A percentile compares a stretch with the other conserved stretches of the same genome.
Conservation (phyloP, 2,113 vertebrate species). For the Beaufortia kweichowensis region DNA sequence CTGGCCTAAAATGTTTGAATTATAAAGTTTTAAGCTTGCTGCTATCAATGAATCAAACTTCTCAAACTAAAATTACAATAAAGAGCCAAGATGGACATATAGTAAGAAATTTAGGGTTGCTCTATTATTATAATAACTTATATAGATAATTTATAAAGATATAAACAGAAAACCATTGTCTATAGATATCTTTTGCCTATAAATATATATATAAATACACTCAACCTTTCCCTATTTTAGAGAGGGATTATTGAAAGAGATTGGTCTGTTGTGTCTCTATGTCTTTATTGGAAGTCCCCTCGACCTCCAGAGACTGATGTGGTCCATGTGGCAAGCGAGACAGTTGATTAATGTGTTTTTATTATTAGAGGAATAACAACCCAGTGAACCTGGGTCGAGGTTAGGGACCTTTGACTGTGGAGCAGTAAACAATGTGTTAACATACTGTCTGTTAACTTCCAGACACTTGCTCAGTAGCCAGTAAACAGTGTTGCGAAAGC, state of each 20-base stretch:
- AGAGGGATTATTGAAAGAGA: neutral
- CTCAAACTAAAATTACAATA: neutral
- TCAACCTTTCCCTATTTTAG: constrained; percentile 53
- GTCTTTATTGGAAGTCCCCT: constrained; percentile 6
- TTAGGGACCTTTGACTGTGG: neutral
- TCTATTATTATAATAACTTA: neutral
- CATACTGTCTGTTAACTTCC: neutral
- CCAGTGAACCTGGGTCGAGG: neutral
- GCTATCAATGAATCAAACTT: neutral
- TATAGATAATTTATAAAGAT: too few relatives aligned
- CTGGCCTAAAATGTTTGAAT: too few relatives aligned
- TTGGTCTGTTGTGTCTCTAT: constrained; percentile 1
- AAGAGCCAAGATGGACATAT: neutral
- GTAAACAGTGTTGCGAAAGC: constrained; percentile 61
- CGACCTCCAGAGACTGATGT: neutral
- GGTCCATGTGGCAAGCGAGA: neutral
- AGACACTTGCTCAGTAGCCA: constrained; percentile 41
- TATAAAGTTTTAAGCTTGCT: too few relatives aligned
- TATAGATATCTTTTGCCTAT: too few relatives aligned
- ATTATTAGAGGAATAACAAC: constrained; percentile 25
- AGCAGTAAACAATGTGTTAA: neutral
- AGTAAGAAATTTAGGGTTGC: neutral
- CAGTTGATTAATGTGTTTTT: constrained; percentile 8
- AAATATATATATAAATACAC: constrained; percentile 54
- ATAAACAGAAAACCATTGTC: too few relatives aligned